Conservation (phyloP, 2,113 vertebrate genomes). For the Rhabdornis inornatus region DNA sequence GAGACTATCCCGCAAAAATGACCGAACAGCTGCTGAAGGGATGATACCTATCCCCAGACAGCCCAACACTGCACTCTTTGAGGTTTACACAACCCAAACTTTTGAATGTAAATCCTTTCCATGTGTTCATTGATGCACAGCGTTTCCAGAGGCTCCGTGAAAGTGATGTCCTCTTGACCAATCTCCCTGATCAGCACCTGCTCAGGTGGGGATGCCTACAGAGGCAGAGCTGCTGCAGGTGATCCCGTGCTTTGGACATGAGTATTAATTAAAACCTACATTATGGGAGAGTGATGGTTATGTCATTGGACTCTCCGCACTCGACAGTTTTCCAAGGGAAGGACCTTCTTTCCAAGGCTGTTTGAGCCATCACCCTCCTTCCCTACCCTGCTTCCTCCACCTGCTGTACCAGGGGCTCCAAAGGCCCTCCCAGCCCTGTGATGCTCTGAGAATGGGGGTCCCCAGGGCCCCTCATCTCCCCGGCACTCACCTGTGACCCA, state of each 20-base stretch:
- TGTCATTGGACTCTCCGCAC: rapidly evolving
- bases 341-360: neutral
- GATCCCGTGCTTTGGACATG: rapidly evolving
- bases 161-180: rapidly evolving
- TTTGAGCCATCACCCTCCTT: neutral
- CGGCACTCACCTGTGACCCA: neutral
- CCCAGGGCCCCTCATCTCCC: neutral
- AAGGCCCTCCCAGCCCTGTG: neutral
- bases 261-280: neutral
- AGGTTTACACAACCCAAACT: neutral
- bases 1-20: neutral
- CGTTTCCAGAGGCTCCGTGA: neutral
- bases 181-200: neutral
- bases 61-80: rapidly evolving
- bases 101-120: neutral
- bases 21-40: neutral
- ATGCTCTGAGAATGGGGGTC: neutral
- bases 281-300: rapidly evolving
- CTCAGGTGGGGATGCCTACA: neutral
- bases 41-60: neutral
- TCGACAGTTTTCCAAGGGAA: neutral
- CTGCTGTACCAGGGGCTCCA: rapidly evolving
- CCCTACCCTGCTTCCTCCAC: neutral
- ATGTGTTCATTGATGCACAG: rapidly evolving
- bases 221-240: neutral